Evolutionary conservation across 92 coral and sea anemone species (phyloP).

Genomic region (Bergia puertoricense): DNA sequence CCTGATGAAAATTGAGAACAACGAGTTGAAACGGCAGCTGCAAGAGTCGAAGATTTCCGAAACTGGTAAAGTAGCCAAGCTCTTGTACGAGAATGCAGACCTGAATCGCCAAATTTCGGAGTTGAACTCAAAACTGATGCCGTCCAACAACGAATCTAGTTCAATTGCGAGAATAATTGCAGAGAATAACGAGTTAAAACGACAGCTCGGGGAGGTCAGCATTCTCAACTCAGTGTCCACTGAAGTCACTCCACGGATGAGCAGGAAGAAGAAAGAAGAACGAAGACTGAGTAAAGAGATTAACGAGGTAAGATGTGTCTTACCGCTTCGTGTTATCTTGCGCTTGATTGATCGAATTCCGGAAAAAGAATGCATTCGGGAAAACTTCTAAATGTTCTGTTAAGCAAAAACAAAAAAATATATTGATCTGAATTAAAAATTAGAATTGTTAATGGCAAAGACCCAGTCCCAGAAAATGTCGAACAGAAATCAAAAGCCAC

Average conservation of each 20-base stretch:
- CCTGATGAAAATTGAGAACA: constrained; percentile 65
- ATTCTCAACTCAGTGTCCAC: constrained; percentile 72
- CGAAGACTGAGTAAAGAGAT: constrained; percentile 63
- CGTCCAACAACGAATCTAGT: constrained; percentile 49
- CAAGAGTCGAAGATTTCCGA: constrained; percentile 70
- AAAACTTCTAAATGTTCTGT: no score
- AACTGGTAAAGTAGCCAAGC: constrained; percentile 80
- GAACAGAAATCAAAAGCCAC: no score
- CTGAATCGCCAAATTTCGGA: constrained; percentile 68
- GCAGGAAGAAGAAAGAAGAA: constrained; percentile 56
- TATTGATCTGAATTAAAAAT: no score
- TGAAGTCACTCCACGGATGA: constrained; percentile 64
- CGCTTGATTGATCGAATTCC: no score
- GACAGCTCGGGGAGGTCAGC: constrained; percentile 86
- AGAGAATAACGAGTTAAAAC: constrained; percentile 76
- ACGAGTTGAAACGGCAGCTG: constrained; percentile 58
- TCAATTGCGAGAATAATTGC: constrained; percentile 64
- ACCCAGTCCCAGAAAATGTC: no score
- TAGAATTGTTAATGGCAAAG: no score
- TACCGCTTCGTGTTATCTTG: neutral
- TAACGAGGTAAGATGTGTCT: constrained; percentile 56
- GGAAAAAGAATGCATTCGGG: no score
- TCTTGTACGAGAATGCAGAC: constrained; percentile 72
- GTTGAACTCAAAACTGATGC: constrained; percentile 47
- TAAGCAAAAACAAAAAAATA: no score